Evolutionary conservation across 1,140 invertebrate species (phyloP), one percentile per base, ranked within the genome.

Genomic region (Helicorthomorpha holstii): DNA sequence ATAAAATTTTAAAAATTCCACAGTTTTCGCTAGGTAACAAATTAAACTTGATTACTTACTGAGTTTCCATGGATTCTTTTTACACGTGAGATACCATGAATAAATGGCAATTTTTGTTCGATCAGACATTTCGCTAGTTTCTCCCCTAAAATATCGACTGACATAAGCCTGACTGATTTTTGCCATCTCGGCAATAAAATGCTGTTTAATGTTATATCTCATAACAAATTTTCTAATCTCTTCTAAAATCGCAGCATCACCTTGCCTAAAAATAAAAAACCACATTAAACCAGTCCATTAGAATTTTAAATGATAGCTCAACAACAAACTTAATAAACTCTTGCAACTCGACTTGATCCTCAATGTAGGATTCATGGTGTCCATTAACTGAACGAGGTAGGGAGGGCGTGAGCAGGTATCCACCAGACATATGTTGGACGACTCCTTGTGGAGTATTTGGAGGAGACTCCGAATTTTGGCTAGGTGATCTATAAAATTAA

Each of bases 131-230:
- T 67, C 65, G 43, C 56, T 56, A 55, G 56, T 24, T 48, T 67
- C 65, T 27, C 65, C 65, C 27, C 65, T 59, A 49, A 66, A 60
- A 54, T 62, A 67, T 29, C 63, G 58, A 51, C 63, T 64, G 14
- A 67, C 64, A 54, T 67, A 67, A 1, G 64, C 64, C 52, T 67
- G 65, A 54, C 63, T 65, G 54, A 58, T 58, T 57, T 63, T 64
- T 50, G 64, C 61, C 58, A 66, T 62, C 45, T 63, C 61, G 4
- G 65, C 65, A 44, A 66, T 64, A 56, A 65, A 64, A 29, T 61
- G 63, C 53, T 66, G 65, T 49, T 64, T 66, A 38, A 66, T 59
- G 52, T 64, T 64, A 49, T 66, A 59, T 44, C 59, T 56, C 54
- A 60, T 58, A 3, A 65, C 63, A 57, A 65, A 66, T 50, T 61